Conservation (phyloP, 2,113 vertebrate genomes). For the Anoura caudifer region DNA sequence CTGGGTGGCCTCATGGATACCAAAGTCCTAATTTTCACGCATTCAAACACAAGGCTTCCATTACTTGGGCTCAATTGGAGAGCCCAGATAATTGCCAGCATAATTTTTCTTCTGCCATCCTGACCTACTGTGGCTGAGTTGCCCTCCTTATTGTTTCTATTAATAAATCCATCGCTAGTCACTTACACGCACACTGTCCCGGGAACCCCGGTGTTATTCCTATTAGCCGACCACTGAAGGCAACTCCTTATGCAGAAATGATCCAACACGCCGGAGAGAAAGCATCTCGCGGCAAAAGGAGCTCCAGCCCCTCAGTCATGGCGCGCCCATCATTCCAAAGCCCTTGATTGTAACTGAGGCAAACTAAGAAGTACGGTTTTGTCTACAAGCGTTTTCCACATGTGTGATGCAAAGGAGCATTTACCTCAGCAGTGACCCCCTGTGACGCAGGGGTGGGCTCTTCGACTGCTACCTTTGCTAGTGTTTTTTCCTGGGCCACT, state of each 20-base stretch:
- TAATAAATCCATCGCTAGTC: constrained; percentile 71
- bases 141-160: constrained; percentile 72
- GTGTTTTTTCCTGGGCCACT: neutral
- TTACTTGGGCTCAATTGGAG: neutral
- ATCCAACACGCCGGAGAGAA: constrained; percentile 39
- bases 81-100: constrained; percentile 29
- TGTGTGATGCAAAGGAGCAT: neutral
- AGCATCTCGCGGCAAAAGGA: constrained; percentile 7
- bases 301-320: neutral
- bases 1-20: neutral
- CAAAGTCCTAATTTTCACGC: constrained; percentile 2
- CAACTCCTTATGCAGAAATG: constrained; percentile 41
- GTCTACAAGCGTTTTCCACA: neutral
- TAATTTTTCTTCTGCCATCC: constrained; percentile 68
- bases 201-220: constrained; percentile 48
- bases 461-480: neutral
- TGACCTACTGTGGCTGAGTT: constrained; percentile 45
- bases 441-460: neutral
- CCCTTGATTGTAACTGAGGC: neutral
- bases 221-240: constrained; percentile 58
- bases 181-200: constrained; percentile 62
- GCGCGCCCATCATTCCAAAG: neutral
- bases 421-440: neutral
- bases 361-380: neutral
- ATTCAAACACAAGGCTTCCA: neutral